A percentile compares a stretch with the other conserved stretches of the same genome.
These are phyloP conservation scores for Spodoptera frugiperda DNA, from an alignment of 1,140 invertebrate genomes.

Conservation along the genomic window DNA sequence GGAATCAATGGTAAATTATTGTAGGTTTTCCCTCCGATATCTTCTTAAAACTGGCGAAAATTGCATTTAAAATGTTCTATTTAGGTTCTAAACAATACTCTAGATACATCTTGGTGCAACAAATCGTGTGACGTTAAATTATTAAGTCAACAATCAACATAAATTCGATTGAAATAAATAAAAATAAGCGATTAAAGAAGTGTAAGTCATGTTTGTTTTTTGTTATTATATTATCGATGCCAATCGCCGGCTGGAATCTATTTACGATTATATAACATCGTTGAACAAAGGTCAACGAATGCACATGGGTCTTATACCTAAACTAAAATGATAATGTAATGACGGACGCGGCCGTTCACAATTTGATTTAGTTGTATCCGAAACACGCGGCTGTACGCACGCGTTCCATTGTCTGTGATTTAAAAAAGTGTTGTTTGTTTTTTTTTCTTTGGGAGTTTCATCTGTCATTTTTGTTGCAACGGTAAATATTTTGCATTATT, in stretches of 20 bases:
- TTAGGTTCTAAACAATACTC: neutral
- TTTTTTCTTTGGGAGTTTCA: constrained; percentile 20
- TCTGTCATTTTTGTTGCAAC: constrained; percentile 6
- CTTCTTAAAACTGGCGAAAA: no score
- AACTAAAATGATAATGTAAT: constrained; percentile 29
- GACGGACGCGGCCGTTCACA: constrained; percentile 3
- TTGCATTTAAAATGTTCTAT: no score
- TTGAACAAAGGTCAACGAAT: constrained; percentile 15
- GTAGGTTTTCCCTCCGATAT: no score
- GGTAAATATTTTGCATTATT: neutral
- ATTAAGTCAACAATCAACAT: no score
- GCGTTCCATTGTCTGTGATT: constrained; percentile 18
- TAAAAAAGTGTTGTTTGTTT: constrained; percentile 6
- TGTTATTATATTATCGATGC: no score
- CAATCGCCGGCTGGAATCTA: neutral
- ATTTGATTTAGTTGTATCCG: constrained; percentile 10
- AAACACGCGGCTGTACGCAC: constrained; percentile 32
- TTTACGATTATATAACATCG: neutral
- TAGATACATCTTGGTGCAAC: neutral
- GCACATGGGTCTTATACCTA: neutral
- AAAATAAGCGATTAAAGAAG: no score
- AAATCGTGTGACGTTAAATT: neutral
- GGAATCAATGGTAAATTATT: no score
- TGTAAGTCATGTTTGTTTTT: no score
- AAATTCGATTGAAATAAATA: no score